Evolutionary conservation across 2,113 vertebrate genomes (phyloP).

Genomic region (Melanerpes aurifrons): DNA sequence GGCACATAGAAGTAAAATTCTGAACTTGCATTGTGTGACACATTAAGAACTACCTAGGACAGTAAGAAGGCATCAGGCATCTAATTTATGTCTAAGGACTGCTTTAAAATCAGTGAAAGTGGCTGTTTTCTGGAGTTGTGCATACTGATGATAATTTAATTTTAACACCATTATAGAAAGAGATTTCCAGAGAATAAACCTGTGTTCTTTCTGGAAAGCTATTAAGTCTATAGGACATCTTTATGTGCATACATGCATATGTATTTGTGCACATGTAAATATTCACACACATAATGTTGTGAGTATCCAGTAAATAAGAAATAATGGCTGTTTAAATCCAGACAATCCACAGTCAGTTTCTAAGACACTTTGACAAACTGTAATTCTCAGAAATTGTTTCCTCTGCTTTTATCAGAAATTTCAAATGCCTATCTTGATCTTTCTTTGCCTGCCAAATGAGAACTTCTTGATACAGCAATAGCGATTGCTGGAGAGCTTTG

Average conservation of each 20-base stretch:
- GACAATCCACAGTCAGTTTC: background rate
- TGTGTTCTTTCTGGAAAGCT: background rate
- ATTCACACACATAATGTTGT: rapidly evolving
- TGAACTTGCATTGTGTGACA: background rate
- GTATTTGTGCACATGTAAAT: background rate
- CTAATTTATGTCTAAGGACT: background rate
- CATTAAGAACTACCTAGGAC: background rate
- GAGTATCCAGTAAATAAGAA: background rate
- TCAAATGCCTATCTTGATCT: background rate
- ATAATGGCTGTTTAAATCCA: background rate
- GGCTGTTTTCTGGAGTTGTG: background rate
- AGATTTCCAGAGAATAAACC: background rate
- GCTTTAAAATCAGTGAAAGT: background rate
- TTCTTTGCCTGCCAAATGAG: background rate
- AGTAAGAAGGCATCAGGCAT: background rate
- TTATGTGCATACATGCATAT: background rate
- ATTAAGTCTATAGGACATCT: background rate
- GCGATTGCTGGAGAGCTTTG: background rate
- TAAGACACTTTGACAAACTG: background rate
- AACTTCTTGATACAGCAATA: background rate
- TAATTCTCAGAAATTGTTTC: background rate
- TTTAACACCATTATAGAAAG: background rate
- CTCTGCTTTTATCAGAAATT: background rate
- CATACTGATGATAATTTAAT: background rate
- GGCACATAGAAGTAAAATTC: background rate